A percentile compares a stretch with the other conserved stretches of the same genome.
These are phyloP conservation scores for Hirudo medicinalis DNA, from an alignment of 1,140 invertebrate genomes.

Conservation along the genomic window DNA sequence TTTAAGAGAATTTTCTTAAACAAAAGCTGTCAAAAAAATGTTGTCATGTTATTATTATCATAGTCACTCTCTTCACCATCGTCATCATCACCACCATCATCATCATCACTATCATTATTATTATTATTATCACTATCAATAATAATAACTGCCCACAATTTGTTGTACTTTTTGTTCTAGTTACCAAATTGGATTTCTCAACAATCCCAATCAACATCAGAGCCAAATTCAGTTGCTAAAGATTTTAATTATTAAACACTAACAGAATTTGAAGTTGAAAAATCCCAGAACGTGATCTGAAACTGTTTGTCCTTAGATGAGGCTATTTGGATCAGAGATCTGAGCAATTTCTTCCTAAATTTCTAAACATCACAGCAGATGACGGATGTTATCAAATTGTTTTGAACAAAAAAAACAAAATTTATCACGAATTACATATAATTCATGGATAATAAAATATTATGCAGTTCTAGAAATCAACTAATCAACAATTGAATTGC, in stretches of 20 bases:
- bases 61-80: too few species aligned
- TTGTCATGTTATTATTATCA: background rate
- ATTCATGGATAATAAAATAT: background rate
- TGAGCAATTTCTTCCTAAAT: background rate
- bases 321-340: background rate
- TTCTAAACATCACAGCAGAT: background rate
- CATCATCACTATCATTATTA: background rate
- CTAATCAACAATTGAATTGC: background rate
- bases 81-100: background rate
- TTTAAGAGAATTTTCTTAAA: too few species aligned
- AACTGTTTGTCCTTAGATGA: slow-evolving; percentile 2
- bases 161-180: background rate
- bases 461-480: too few species aligned
- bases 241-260: background rate
- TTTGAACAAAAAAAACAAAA: background rate
- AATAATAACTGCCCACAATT: background rate
- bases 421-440: background rate
- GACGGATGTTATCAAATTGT: background rate
- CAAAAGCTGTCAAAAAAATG: too few species aligned
- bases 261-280: background rate
- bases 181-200: too few species aligned
- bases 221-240: background rate
- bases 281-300: slow-evolving; percentile 2
- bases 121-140: background rate
- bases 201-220: too few species aligned